These are phyloP conservation scores for Styela plicata DNA, from an alignment of 23 tunicate species.

Conservation along the genomic window DNA sequence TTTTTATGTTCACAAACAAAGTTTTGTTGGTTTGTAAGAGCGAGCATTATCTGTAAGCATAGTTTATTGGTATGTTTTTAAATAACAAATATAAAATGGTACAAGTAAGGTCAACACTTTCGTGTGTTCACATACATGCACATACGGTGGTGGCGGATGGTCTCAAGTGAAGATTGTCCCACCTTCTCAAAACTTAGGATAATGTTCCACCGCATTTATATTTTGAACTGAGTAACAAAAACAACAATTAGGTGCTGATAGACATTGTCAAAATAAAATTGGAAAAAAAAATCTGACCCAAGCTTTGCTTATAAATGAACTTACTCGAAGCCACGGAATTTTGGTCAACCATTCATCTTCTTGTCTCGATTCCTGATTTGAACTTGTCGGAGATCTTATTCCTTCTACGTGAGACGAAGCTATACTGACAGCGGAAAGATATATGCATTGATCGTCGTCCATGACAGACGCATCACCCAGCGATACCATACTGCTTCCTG, in stretches of 20 bases:
- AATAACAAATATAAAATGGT: not conserved
- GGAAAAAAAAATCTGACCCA: too few relatives aligned
- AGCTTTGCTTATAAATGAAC: too few relatives aligned
- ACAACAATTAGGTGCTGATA: too few relatives aligned
- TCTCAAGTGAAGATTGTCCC: too few relatives aligned
- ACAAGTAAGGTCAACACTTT: too few relatives aligned
- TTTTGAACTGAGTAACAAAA: too few relatives aligned
- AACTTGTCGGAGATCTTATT: not conserved
- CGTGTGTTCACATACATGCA: too few relatives aligned
- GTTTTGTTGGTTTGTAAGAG: slow-evolving; percentile 68
- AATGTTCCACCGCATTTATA: too few relatives aligned
- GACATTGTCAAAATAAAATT: too few relatives aligned
- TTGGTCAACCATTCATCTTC: slow-evolving; percentile 16
- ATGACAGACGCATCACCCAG: slow-evolving; percentile 9
- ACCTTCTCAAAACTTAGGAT: too few relatives aligned
- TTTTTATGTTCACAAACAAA: slow-evolving; percentile 58
- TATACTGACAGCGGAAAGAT: not conserved
- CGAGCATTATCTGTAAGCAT: slow-evolving; percentile 27
- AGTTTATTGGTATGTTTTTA: not conserved
- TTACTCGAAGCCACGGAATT: slow-evolving; percentile 11
- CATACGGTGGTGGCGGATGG: too few relatives aligned
- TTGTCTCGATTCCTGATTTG: not conserved
- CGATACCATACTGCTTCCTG: not conserved
- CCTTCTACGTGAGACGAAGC: not conserved
- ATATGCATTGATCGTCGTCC: slow-evolving; percentile 5